Conservation (phyloP, 1,140 invertebrate genomes). For the Tribolium madens region DNA sequence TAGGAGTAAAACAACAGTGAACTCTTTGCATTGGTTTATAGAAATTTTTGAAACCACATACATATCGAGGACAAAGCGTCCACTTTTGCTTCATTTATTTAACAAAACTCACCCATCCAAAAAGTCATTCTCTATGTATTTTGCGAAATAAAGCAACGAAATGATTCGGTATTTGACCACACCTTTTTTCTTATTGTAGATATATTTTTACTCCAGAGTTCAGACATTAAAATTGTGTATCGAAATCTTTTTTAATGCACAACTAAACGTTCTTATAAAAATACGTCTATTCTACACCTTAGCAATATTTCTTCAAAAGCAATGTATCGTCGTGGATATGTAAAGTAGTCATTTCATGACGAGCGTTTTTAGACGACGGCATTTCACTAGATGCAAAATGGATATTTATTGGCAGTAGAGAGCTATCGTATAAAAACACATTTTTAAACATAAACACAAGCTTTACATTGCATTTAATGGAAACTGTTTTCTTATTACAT, state of each 20-base stretch:
- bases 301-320: neutral
- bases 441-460: neutral
- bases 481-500: neutral
- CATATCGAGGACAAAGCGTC: too few relatives aligned
- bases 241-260: neutral
- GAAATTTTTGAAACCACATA: too few relatives aligned
- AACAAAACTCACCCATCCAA: too few relatives aligned
- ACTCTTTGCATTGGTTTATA: too few relatives aligned
- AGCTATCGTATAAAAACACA: too few relatives aligned
- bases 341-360: neutral
- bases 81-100: neutral
- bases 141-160: neutral
- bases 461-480: neutral
- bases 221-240: too few relatives aligned
- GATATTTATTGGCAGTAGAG: too few relatives aligned
- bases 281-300: neutral
- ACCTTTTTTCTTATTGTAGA: neutral
- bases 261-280: neutral
- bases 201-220: neutral
- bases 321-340: neutral
- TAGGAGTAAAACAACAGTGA: too few relatives aligned
- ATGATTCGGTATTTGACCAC: neutral
- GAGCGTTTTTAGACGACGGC: too few relatives aligned
- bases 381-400: too few relatives aligned
- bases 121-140: too few relatives aligned